These are phyloP conservation scores for Chiloscyllium punctatum DNA, from an alignment of 2,797 vertebrate genomes.

Conservation along the genomic window DNA sequence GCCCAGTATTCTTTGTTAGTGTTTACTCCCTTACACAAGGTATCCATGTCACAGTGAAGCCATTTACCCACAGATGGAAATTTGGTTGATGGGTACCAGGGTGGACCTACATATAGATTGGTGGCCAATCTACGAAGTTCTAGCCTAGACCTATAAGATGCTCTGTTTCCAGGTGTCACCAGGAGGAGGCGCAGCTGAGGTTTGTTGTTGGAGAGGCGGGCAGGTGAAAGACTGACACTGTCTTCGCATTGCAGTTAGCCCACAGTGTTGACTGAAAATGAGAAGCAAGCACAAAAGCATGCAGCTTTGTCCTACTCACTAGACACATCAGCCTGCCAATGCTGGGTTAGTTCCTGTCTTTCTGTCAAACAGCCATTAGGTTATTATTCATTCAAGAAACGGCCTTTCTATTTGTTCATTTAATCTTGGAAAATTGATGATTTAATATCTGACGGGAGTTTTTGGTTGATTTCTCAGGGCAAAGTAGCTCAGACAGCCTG, in stretches of 20 bases:
- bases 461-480: conserved; percentile 60
- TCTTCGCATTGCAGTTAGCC: background rate
- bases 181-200: background rate
- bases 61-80: background rate
- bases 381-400: background rate
- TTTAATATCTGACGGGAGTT: background rate
- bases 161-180: no score
- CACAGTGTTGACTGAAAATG: background rate
- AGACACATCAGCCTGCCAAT: background rate
- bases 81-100: background rate
- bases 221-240: background rate
- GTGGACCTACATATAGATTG: background rate
- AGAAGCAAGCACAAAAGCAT: background rate
- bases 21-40: background rate
- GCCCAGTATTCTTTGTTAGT: background rate
- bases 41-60: background rate
- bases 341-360: background rate
- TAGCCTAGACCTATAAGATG: background rate
- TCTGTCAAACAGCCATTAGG: background rate
- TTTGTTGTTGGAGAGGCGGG: background rate
- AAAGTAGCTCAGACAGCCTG: conserved; percentile 96
- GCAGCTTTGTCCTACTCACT: no score
- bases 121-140: background rate
- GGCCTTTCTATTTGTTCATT: background rate
- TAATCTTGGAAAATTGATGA: background rate